phyloP scores from a whole-genome alignment of 1,140 invertebrate species.

The Drosophila repleta region DNA sequence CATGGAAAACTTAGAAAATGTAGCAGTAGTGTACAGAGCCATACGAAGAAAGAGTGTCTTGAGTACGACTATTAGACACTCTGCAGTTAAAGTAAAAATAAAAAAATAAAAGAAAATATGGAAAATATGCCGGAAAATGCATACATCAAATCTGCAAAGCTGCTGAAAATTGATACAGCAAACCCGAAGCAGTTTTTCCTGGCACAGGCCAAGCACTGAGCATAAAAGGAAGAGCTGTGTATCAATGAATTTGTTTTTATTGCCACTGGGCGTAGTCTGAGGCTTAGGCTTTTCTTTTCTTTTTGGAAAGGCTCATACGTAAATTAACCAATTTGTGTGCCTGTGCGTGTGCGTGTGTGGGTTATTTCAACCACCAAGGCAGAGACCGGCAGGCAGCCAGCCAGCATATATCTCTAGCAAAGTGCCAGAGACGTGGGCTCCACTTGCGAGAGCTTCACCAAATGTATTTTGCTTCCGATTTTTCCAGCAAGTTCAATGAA shows the following conservation, averaged over 20 bases:
- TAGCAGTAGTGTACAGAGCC: too few species aligned
- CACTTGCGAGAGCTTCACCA: slow-evolving; percentile 16
- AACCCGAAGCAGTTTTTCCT: not conserved
- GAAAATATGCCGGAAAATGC: too few species aligned
- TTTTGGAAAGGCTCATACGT: slow-evolving; percentile 18
- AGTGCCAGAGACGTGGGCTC: slow-evolving; percentile 8
- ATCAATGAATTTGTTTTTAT: too few species aligned
- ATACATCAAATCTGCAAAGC: not conserved
- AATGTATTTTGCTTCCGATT: slow-evolving; percentile 53
- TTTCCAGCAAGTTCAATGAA: slow-evolving; percentile 55
- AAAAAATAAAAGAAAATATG: too few species aligned
- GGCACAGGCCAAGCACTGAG: not conserved
- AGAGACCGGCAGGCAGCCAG: not conserved
- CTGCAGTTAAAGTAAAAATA: too few species aligned
- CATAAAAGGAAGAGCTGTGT: slow-evolving; percentile 2
- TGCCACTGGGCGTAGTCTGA: slow-evolving; percentile 17
- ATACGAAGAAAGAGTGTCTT: too few species aligned
- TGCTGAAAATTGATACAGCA: not conserved
- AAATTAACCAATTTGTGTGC: slow-evolving; percentile 57
- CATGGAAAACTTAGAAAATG: too few species aligned
- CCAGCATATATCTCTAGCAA: slow-evolving; percentile 7
- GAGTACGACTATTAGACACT: too few species aligned
- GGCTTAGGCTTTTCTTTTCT: slow-evolving; percentile 9
- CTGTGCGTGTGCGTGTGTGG: slow-evolving; percentile 6
- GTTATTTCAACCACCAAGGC: slow-evolving; percentile 34